A percentile compares a stretch with the other conserved stretches of the same genome.
Conservation (phyloP, 2,113 vertebrate genomes). For the Semnopithecus entellus region DNA sequence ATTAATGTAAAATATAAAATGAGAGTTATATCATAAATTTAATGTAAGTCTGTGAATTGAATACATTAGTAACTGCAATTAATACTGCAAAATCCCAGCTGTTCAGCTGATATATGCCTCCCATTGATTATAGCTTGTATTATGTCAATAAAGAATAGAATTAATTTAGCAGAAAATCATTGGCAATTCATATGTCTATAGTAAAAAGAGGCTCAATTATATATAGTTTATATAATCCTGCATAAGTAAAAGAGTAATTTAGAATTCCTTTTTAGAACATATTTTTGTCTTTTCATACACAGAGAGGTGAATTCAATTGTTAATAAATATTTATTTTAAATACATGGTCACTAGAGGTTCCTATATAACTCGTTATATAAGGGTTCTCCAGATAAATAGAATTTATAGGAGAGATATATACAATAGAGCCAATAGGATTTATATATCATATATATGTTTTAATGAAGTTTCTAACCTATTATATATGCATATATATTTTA, state of each 20-base stretch:
- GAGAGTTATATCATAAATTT: background rate
- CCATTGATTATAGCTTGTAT: background rate
- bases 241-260: conserved; percentile 17
- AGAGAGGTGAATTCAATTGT: background rate
- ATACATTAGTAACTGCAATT: conserved; percentile 14
- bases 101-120: background rate
- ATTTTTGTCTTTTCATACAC: background rate
- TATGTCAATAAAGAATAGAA: conserved; percentile 53
- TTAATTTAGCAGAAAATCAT: conserved; percentile 49
- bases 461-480: background rate
- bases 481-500: background rate
- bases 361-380: background rate
- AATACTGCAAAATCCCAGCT: background rate
- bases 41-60: background rate
- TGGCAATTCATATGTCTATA: background rate
- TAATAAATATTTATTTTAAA: conserved; percentile 21
- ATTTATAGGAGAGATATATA: background rate
- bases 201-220: conserved; percentile 35
- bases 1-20: conserved; percentile 9
- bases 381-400: background rate
- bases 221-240: conserved; percentile 46
- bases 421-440: background rate
- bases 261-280: background rate
- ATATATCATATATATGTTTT: background rate
- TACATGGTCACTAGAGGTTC: conserved; percentile 34